Base-by-base conservation (phyloP, 1,140 invertebrate genomes). In the Panagrolaimus sp. region DNA sequence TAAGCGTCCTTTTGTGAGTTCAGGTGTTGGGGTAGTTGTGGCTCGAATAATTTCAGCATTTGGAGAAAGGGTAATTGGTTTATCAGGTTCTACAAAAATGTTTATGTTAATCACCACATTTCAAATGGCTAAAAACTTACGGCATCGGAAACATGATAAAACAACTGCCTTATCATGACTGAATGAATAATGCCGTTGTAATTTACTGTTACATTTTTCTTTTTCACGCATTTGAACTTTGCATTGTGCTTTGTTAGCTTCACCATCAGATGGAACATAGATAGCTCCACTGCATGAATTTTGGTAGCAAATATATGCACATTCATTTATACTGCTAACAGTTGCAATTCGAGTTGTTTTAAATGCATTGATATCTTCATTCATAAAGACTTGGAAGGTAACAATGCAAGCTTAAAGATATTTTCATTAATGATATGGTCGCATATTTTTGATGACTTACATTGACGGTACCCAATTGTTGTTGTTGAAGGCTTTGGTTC, bases 231-330 rank as follows among this genome's bases (percentile, higher is more conserved):
- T 65, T 23, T 66, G 75, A 25, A 75, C 61, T 44, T 65, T 64
- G 53, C 74, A 70, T 63, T 70, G 72, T 9, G 25, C 70, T 42
- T 42, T 65, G n/a, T 16, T 42, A 20, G 7, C 23, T 20, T 57
- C 44, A 38, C 62, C 72, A 7, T 57, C 38, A 9, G 72, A 47
- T 2, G 66, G 70, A 31, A 78, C 74, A 53, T 57, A 75, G 43
- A 75, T 63, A 20, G 75, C 74, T 25, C 65, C 67, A 16, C 70
- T 42, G 53, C 74, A 75, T 23, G 75, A 70, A 45, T 75, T 75
- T 64, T 75, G 74, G 51, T 75, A 75, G 45, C 74, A 75, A 51
- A 75, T 72, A 51, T 66, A 77, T 5, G 74, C 74, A 64, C 74
- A 75, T 53, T 57, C 20, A 3, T 20, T 25, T 11, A 57, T 57